Percentiles rank a stretch among this genome's conserved stretches.
phyloP scores from a whole-genome alignment of 2,797 vertebrate species.

The Coregonus sp. region DNA sequence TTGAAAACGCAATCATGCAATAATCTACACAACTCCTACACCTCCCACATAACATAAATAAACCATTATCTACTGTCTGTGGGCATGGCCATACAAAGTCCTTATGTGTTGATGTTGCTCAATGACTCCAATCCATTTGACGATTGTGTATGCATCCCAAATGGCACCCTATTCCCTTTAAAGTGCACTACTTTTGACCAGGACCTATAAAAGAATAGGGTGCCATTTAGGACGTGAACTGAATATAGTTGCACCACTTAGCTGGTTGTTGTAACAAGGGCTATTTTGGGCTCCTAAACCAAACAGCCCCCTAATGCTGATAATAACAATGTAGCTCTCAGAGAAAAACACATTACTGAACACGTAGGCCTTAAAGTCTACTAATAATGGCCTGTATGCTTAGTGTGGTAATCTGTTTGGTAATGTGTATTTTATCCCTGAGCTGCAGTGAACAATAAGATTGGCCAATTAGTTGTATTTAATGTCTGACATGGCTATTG shows the following conservation, averaged over 20 bases:
- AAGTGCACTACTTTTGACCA: background rate
- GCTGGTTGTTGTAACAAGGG: background rate
- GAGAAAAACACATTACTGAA: constrained; percentile 10
- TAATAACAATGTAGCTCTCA: background rate
- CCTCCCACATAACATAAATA: background rate
- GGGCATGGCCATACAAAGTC: background rate
- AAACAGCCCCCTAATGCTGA: constrained; percentile 4
- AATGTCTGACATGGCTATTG: constrained; percentile 2
- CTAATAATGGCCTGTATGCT: constrained; percentile 12
- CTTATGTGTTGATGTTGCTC: constrained; percentile 3
- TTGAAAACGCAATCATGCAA: too few species aligned
- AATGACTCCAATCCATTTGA: background rate
- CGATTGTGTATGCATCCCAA: too few species aligned
- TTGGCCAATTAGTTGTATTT: background rate
- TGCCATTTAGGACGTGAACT: background rate
- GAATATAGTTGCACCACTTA: background rate
- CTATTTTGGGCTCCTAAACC: constrained; percentile 3
- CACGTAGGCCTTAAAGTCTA: constrained; percentile 3
- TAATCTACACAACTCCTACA: constrained; percentile 1
- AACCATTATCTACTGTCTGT: background rate
- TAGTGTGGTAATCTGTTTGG: constrained; percentile 19
- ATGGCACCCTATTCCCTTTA: background rate
- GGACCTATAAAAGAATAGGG: background rate
- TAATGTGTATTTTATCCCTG: background rate
- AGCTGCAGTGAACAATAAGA: background rate